Evolutionary conservation across 2,888 invertebrate genomes (phyloP).

Genomic region (Pristionchus arcanus): DNA sequence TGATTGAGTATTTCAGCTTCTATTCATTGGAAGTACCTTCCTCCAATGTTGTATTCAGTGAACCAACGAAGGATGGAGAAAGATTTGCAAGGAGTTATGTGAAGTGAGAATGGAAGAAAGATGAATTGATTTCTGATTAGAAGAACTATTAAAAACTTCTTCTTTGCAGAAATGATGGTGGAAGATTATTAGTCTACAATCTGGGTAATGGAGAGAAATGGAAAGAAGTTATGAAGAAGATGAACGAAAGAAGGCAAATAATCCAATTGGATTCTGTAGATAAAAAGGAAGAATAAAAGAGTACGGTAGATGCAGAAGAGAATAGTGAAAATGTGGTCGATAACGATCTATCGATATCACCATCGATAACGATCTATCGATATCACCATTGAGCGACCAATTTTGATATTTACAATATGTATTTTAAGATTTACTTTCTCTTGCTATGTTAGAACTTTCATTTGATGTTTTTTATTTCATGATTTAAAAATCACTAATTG

Average conservation of each 20-base stretch:
- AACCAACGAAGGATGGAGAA: conserved; percentile 50
- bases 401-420: background rate
- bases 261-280: background rate
- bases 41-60: conserved; percentile 48
- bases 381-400: conserved; percentile 8
- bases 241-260: background rate
- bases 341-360: background rate
- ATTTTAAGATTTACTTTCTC: background rate
- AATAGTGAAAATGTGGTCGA: conserved; percentile 53
- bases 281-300: background rate
- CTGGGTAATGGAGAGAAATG: conserved; percentile 40
- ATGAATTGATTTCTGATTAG: background rate
- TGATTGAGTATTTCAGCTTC: conserved; percentile 24
- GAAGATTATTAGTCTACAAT: conserved; percentile 40
- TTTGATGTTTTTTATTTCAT: background rate
- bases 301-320: conserved; percentile 12
- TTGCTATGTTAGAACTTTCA: background rate
- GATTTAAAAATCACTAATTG: background rate
- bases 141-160: background rate
- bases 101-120: background rate
- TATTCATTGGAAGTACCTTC: background rate
- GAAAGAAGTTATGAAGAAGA: conserved; percentile 13
- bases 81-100: conserved; percentile 33
- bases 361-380: background rate
- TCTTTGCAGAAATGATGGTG: background rate